Evolutionary conservation across 2,797 vertebrate genomes (phyloP).

Genomic region (Danio jaintianensis): DNA sequence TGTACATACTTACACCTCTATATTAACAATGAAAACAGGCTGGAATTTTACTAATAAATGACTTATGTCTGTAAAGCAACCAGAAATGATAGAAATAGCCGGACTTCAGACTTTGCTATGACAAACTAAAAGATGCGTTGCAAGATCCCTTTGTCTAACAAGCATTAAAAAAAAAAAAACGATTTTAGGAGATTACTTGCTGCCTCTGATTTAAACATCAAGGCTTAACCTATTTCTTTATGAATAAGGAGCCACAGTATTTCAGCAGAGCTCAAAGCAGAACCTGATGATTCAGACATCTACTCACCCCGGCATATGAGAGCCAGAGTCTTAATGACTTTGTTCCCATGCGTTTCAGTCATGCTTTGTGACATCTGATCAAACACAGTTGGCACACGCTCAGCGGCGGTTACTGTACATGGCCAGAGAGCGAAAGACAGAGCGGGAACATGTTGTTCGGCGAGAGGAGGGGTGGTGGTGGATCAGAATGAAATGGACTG

Average conservation of each 20-base stretch:
- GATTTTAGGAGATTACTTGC: conserved; percentile 75
- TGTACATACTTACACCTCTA: too few species aligned
- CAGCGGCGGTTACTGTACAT: conserved; percentile 54
- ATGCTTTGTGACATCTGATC: conserved; percentile 59
- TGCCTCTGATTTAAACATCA: conserved; percentile 78
- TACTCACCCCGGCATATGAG: conserved; percentile 60
- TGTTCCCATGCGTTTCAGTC: conserved; percentile 47
- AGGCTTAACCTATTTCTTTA: conserved; percentile 80
- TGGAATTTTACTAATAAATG: neutral
- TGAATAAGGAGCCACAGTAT: conserved; percentile 71
- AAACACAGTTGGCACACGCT: conserved; percentile 56
- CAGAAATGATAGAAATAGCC: conserved; percentile 58
- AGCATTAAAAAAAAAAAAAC: conserved; percentile 67
- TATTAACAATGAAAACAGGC: too few species aligned
- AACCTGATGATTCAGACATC: conserved; percentile 74
- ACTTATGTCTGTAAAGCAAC: conserved; percentile 11
- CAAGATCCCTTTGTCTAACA: conserved; percentile 74
- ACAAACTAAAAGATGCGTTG: conserved; percentile 69
- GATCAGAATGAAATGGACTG: conserved; percentile 58
- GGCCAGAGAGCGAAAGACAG: conserved; percentile 47
- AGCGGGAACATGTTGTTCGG: conserved; percentile 51
- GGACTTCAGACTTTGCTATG: conserved; percentile 61
- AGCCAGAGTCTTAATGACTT: conserved; percentile 60
- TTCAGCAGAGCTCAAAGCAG: conserved; percentile 58
- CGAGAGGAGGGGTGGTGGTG: conserved; percentile 30